Conservation (phyloP, 1,140 invertebrate species). For the Drosophila leontia region DNA sequence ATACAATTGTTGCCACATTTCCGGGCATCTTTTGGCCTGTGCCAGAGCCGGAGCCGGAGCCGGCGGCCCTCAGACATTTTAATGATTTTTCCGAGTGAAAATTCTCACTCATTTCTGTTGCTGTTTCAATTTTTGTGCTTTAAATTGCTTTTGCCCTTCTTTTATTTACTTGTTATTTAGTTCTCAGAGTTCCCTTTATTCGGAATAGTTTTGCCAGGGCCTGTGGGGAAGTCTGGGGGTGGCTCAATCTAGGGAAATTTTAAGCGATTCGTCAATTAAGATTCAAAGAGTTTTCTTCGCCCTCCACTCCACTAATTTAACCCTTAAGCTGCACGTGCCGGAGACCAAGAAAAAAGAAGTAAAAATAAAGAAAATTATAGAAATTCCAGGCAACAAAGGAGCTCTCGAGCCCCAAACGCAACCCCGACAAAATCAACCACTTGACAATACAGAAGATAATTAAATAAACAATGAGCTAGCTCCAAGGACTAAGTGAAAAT, state of each 20-base stretch:
- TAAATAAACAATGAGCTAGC: constrained; percentile 79
- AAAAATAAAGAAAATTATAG: constrained; percentile 35
- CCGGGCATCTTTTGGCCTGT: constrained; percentile 53
- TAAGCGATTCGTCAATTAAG: constrained; percentile 74
- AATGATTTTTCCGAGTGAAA: constrained; percentile 77
- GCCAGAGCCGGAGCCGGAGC: constrained; percentile 29
- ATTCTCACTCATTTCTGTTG: constrained; percentile 38
- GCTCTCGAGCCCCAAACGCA: constrained; percentile 30
- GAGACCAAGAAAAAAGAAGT: constrained; percentile 17
- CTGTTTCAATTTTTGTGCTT: constrained; percentile 60
- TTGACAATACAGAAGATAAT: constrained; percentile 82
- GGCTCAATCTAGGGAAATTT: constrained; percentile 32
- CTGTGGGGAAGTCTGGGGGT: constrained; percentile 8
- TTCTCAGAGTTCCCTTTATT: constrained; percentile 22
- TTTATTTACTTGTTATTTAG: constrained; percentile 52
- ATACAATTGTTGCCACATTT: constrained; percentile 78
- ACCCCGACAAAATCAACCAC: constrained; percentile 67
- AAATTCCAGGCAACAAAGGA: constrained; percentile 45
- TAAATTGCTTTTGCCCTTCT: constrained; percentile 68
- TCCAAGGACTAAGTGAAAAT: constrained; percentile 67
- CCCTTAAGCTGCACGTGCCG: constrained; percentile 64
- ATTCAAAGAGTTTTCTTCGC: constrained; percentile 49
- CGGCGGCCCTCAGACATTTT: constrained; percentile 71
- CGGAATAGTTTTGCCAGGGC: constrained; percentile 57
- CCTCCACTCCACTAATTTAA: constrained; percentile 35